Percentiles rank a stretch among this genome's conserved stretches.
These are phyloP conservation scores for Autographa gamma DNA, from an alignment of 2,888 invertebrate species.

Conservation along the genomic window DNA sequence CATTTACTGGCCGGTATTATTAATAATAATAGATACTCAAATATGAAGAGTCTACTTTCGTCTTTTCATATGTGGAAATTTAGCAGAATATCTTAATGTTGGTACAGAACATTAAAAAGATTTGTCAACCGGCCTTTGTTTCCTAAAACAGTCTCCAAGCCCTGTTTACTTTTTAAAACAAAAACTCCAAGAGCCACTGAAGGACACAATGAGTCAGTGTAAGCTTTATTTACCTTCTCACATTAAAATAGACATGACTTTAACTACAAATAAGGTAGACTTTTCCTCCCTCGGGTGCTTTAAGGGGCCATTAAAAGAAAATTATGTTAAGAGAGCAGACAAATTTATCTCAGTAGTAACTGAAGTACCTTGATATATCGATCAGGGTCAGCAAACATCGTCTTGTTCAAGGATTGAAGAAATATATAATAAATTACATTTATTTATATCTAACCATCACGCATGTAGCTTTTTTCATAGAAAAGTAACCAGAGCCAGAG, in stretches of 20 bases:
- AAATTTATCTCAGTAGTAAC: background rate
- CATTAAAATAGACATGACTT: constrained; percentile 7
- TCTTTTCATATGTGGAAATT: no score
- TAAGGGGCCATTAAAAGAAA: constrained; percentile 5
- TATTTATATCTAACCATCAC: background rate
- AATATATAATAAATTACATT: background rate
- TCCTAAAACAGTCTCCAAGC: background rate
- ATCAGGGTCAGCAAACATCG: constrained; percentile 4
- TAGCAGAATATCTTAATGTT: no score
- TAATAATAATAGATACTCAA: no score
- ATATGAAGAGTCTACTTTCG: no score
- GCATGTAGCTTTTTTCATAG: no score
- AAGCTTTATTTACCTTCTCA: background rate
- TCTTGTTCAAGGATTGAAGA: background rate
- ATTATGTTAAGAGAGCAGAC: background rate
- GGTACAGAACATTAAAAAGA: no score
- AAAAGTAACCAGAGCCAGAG: background rate
- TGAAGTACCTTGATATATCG: background rate
- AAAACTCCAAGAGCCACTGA: background rate
- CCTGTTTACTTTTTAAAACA: background rate
- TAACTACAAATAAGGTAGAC: constrained; percentile 7
- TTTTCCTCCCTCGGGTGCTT: background rate
- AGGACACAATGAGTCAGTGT: background rate
- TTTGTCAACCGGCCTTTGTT: background rate
- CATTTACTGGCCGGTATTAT: no score